phyloP scores from a whole-genome alignment of 2,888 invertebrate species.

The Leptinotarsa haldemani region DNA sequence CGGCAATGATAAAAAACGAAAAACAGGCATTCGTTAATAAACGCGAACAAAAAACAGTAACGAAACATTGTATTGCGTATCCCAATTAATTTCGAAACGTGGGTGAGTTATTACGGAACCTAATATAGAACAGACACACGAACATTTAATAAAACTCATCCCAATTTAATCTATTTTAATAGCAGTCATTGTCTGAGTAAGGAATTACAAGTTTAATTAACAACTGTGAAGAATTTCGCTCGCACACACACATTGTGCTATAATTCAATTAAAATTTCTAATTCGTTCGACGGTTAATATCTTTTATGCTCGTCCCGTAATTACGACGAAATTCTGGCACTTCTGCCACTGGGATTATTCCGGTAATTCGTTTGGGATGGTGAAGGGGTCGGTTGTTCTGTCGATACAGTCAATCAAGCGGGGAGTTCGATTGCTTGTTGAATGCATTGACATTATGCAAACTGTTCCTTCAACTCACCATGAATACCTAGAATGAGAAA shows the following conservation, averaged over 20 bases:
- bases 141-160: constrained; percentile 65
- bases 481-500: no score
- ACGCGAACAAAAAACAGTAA: constrained; percentile 27
- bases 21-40: constrained; percentile 30
- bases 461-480: background rate
- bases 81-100: constrained; percentile 59
- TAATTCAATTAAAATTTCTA: constrained; percentile 60
- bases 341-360: constrained; percentile 40
- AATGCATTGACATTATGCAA: background rate
- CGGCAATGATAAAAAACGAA: constrained; percentile 27
- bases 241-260: constrained; percentile 54
- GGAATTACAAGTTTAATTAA: constrained; percentile 66
- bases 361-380: constrained; percentile 33
- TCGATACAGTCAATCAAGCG: constrained; percentile 22
- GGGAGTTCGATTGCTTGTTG: background rate
- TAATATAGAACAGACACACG: constrained; percentile 61
- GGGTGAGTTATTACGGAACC: constrained; percentile 60
- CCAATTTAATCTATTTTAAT: constrained; percentile 66
- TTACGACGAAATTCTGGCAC: constrained; percentile 51
- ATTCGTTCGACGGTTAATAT: constrained; percentile 60
- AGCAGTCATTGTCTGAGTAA: constrained; percentile 65
- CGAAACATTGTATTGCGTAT: constrained; percentile 30
- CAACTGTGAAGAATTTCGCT: constrained; percentile 59
- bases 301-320: constrained; percentile 57
- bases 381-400: constrained; percentile 24